Conservation (phyloP, 2,797 vertebrate species). For the Pseudochirops corinnae region DNA sequence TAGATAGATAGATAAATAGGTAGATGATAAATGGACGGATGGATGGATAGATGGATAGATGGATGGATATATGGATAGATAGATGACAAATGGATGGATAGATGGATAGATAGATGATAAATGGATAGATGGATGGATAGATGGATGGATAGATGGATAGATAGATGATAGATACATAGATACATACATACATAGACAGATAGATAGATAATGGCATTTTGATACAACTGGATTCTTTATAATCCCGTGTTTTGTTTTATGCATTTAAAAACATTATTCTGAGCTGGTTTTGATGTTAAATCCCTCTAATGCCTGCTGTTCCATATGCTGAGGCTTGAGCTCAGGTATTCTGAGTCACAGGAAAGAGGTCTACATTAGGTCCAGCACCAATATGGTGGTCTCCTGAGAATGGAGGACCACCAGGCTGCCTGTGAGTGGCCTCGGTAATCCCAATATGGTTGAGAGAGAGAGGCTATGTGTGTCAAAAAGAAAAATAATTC, state of each 20-base stretch:
- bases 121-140: no score
- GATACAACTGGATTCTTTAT: neutral
- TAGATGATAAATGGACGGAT: no score
- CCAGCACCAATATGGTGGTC: neutral
- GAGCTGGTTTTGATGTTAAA: neutral
- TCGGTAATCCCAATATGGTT: neutral
- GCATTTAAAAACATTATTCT: neutral
- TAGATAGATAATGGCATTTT: neutral
- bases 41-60: no score
- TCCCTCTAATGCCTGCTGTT: neutral
- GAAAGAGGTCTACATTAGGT: neutral
- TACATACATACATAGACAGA: no score
- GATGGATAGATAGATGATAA: no score
- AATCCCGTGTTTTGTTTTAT: neutral
- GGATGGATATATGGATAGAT: no score
- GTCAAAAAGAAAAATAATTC: neutral
- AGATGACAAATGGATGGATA: no score
- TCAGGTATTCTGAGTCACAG: neutral
- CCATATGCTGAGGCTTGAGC: neutral
- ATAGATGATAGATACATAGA: no score
- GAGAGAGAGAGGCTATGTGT: neutral
- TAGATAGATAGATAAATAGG: no score
- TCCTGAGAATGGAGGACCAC: neutral
- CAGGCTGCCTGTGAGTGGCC: neutral
- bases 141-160: no score